These are phyloP conservation scores for Eurytoma adleriae DNA, from an alignment of 2,888 invertebrate genomes.

Conservation along the genomic window DNA sequence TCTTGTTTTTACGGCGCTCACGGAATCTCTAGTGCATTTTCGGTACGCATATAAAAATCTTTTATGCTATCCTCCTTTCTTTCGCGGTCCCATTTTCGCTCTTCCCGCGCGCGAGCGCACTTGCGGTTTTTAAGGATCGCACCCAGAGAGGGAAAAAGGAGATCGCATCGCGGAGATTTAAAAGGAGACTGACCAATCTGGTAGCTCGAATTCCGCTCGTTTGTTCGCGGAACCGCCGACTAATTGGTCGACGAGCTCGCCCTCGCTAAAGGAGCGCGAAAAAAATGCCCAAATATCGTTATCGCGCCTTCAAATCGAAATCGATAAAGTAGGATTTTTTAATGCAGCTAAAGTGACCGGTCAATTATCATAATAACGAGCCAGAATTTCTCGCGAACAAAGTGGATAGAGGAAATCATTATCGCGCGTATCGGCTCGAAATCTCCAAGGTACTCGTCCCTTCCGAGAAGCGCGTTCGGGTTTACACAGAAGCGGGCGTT, in stretches of 20 bases:
- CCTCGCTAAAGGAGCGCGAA: not conserved
- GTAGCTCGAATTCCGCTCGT: conserved; percentile 64
- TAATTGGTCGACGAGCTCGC: conserved; percentile 60
- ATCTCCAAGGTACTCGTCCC: not conserved
- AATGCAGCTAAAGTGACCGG: not conserved
- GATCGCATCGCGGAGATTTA: conserved; percentile 66
- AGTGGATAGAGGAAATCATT: not conserved
- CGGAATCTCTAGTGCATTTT: not conserved
- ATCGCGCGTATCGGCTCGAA: conserved; percentile 1
- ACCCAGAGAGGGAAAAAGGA: conserved; percentile 11
- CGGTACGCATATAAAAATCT: conserved; percentile 13
- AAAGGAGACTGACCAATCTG: conserved; percentile 63
- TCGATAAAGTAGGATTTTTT: not conserved
- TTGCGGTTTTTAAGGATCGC: not conserved
- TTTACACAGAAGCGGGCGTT: conserved; percentile 1
- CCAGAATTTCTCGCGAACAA: not conserved
- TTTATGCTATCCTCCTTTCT: conserved; percentile 1
- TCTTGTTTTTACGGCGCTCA: conserved; percentile 23
- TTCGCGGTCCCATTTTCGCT: not conserved
- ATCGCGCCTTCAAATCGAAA: not conserved
- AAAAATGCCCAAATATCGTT: conserved; percentile 12
- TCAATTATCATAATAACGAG: no score
- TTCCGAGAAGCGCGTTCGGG: not conserved
- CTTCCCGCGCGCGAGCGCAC: not conserved
- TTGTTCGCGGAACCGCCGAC: conserved; percentile 61